Conservation (phyloP, 2,888 invertebrate species). For the Taenaris catops region DNA sequence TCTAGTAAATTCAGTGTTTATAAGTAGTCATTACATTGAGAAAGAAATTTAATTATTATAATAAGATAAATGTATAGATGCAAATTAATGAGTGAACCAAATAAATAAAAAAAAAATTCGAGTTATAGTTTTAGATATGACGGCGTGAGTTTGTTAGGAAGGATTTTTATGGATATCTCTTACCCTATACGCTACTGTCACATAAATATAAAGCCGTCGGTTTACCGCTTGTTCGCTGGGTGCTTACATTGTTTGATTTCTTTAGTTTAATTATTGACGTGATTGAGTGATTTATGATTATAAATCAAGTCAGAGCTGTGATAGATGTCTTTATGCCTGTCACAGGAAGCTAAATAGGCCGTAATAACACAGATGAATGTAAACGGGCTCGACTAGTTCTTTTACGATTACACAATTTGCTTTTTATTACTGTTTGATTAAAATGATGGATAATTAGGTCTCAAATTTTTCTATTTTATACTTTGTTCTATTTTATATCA, state of each 20-base stretch:
- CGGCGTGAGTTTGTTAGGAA: no score
- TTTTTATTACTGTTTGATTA: not conserved
- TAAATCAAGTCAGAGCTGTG: slow-evolving; percentile 11
- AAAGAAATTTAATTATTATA: no score
- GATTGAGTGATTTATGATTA: slow-evolving; percentile 15
- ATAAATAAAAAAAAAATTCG: no score
- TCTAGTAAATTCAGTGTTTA: no score
- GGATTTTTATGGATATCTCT: no score
- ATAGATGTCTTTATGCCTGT: slow-evolving; percentile 3
- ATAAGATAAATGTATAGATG: no score
- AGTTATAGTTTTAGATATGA: no score
- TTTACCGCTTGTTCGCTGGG: slow-evolving; percentile 3
- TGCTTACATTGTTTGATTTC: slow-evolving; percentile 6
- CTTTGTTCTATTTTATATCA: no score
- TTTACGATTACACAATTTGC: slow-evolving; percentile 3
- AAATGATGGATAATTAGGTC: no score
- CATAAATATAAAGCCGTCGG: slow-evolving; percentile 11
- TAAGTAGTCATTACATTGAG: no score
- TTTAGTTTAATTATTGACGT: slow-evolving; percentile 24
- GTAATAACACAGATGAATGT: not conserved
- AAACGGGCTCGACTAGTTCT: not conserved
- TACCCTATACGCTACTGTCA: slow-evolving; percentile 30
- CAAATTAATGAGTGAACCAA: no score
- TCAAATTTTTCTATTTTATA: no score
- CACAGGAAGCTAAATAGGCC: slow-evolving; percentile 3